phyloP scores from a whole-genome alignment of 2,888 invertebrate species.

The Gisinianus flammeolus region DNA sequence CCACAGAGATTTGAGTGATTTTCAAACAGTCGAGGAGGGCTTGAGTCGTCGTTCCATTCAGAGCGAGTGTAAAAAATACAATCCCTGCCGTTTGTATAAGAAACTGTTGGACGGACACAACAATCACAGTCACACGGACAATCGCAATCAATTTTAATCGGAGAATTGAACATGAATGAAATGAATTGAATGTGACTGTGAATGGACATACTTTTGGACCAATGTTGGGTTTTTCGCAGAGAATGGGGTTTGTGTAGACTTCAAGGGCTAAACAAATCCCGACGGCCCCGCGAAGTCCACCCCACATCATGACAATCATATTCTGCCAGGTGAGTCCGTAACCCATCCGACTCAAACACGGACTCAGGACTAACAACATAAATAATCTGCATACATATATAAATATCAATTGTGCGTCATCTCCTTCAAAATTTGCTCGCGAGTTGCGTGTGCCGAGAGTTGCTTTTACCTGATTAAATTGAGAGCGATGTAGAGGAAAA shows the following conservation, averaged over 20 bases:
- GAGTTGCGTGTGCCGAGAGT: too few relatives aligned
- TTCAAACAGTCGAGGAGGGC: constrained; percentile 66
- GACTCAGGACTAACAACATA: constrained; percentile 66
- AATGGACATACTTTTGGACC: constrained; percentile 59
- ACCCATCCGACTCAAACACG: constrained; percentile 66
- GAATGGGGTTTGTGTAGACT: constrained; percentile 64
- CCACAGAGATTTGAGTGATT: constrained; percentile 65
- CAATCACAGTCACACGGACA: too few relatives aligned
- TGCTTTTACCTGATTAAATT: constrained; percentile 61
- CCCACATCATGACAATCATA: constrained; percentile 69
- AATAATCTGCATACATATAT: constrained; percentile 60
- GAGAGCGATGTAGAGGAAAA: constrained; percentile 63
- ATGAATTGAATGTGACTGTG: too few relatives aligned
- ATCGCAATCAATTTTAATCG: too few relatives aligned
- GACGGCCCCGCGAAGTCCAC: constrained; percentile 69
- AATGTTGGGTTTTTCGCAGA: constrained; percentile 49
- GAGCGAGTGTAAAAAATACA: constrained; percentile 67
- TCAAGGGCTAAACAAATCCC: constrained; percentile 68
- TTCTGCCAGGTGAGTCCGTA: constrained; percentile 69
- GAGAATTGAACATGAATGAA: not conserved
- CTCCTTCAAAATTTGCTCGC: too few relatives aligned
- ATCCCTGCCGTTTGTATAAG: constrained; percentile 68
- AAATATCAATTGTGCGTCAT: not conserved
- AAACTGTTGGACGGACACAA: constrained; percentile 66
- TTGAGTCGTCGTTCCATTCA: constrained; percentile 68